Base-by-base conservation (phyloP, 2,797 vertebrate genomes). In the Chlorospingus flavigularis region DNA sequence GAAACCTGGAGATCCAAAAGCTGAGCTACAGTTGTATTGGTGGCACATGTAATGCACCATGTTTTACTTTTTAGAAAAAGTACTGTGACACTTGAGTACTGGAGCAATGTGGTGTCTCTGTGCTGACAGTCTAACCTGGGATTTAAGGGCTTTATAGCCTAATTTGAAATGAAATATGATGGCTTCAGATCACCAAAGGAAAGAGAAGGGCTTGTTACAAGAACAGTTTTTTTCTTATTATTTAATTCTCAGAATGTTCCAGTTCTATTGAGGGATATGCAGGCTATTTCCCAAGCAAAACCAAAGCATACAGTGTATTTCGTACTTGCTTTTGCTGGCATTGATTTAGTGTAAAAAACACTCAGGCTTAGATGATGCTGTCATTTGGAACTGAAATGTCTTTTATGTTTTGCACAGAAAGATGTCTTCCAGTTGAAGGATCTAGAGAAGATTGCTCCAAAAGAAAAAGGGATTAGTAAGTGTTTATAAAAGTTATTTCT, bases 401-500 rank as follows among this genome's bases (percentile, higher is more conserved):
- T 85, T 88, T 84, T 76, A 25, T 80, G 43, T 96, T 97, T 95
- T 87, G 55, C 70, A 87, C 96, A 99, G 99, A 99, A 99, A 98
- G 99, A 99, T 97, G 99, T 99, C 76, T 99, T 99, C 97, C 99
- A 99, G 89, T 97, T 99, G 77, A 99, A 99, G 97, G 99, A 99
- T 97, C 98, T 99, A 66, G 99, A 99, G 97, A 99, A 99, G 98
- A 99, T 99, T 81, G 99, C 99, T 68, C 99, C 99, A 3, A 99
- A 99, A 98, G 97, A 98, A 84, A 99, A 99, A 97, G 99, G 99
- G 85, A 99, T 99, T 96, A 98, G 99, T 99, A 98, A 99, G 99
- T 99, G 92, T 92, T 73, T 58, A 70, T 45, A 40, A 31, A 91
- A 88, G 12, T 65, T 90, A 14, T 43, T 77, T 60, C 60, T 63